Conservation (phyloP, 1,140 invertebrate genomes). For the Carcinoscorpius rotundicauda region DNA sequence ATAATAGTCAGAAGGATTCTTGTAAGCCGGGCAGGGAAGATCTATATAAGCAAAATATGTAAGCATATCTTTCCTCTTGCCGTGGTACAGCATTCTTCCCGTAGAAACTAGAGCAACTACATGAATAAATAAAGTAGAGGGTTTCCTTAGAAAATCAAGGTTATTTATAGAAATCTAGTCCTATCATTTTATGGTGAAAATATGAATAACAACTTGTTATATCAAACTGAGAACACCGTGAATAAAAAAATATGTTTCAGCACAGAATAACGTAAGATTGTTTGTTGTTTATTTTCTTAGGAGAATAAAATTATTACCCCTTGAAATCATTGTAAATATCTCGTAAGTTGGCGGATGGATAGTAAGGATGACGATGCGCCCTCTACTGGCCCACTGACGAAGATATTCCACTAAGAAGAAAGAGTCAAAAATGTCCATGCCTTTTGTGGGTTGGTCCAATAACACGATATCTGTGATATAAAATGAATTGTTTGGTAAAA, state of each 20-base stretch:
- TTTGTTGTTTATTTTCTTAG: too few relatives aligned
- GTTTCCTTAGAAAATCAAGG: too few relatives aligned
- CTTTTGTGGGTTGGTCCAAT: conserved; percentile 75
- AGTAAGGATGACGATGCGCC: conserved; percentile 77
- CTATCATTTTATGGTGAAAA: too few relatives aligned
- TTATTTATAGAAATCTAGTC: too few relatives aligned
- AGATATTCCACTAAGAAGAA: conserved; percentile 90
- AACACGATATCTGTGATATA: conserved; percentile 54
- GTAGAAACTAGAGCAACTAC: conserved; percentile 69
- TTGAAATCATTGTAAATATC: conserved; percentile 84
- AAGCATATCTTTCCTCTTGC: conserved; percentile 72
- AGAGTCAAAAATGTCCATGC: conserved; percentile 92
- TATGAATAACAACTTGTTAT: conserved; percentile 5
- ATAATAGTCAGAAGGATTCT: conserved; percentile 94
- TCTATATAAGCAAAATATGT: conserved; percentile 86
- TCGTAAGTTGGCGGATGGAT: conserved; percentile 89
- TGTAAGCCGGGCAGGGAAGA: conserved; percentile 88
- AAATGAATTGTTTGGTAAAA: too few relatives aligned
- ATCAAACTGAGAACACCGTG: too few relatives aligned
- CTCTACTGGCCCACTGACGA: conserved; percentile 76
- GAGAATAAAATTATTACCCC: conserved; percentile 24
- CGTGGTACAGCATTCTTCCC: conserved; percentile 80
- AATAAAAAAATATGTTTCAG: too few relatives aligned
- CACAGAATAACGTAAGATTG: too few relatives aligned
- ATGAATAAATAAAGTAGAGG: too few relatives aligned